A percentile compares a stretch with the other conserved stretches of the same genome.
Conservation (phyloP, 2,888 invertebrate species). For the Lamellibrachia columna region DNA sequence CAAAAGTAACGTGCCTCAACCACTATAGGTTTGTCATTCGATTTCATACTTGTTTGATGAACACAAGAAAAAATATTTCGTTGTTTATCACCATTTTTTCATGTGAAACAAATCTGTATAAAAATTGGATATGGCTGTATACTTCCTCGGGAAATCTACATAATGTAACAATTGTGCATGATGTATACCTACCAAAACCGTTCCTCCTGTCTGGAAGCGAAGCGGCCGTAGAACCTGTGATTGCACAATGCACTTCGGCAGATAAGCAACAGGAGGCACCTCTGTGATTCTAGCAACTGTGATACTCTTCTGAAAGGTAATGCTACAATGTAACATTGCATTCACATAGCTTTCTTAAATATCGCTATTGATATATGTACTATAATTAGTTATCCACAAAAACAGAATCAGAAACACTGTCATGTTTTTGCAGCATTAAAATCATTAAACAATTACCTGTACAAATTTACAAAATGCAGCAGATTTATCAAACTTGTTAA, state of each 20-base stretch:
- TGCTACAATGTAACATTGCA: background rate
- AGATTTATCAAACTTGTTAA: background rate
- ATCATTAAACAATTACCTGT: background rate
- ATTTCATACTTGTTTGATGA: too few species aligned
- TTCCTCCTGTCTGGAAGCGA: constrained; percentile 77
- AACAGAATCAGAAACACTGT: background rate
- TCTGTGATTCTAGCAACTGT: constrained; percentile 84
- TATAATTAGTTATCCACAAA: background rate
- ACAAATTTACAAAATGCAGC: background rate
- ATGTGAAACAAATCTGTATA: too few species aligned
- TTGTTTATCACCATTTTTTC: too few species aligned
- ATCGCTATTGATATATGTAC: too few species aligned
- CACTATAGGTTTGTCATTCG: too few species aligned
- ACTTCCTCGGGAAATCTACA: background rate
- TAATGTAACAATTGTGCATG: background rate
- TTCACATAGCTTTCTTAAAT: background rate
- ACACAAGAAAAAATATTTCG: too few species aligned
- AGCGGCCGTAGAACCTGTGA: constrained; percentile 80
- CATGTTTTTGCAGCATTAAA: background rate
- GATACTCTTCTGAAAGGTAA: constrained; percentile 75
- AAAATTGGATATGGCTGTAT: too few species aligned
- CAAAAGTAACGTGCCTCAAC: too few species aligned
- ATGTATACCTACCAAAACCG: constrained; percentile 72
- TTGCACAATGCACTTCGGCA: constrained; percentile 83
- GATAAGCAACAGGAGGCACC: constrained; percentile 76